These are phyloP conservation scores for Erebia ligea DNA, from an alignment of 2,888 invertebrate genomes.

Conservation along the genomic window DNA sequence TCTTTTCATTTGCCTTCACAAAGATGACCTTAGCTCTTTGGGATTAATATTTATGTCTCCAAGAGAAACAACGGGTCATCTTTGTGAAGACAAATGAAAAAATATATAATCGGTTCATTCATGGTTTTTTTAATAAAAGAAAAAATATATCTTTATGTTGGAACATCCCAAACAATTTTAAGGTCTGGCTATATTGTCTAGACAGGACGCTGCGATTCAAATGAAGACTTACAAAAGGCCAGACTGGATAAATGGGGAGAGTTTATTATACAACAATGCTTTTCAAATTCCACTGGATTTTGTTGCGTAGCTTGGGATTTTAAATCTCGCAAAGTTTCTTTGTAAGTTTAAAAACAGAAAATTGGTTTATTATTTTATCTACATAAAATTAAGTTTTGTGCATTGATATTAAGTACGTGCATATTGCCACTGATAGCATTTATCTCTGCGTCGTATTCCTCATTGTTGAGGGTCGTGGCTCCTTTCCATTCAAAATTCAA, in stretches of 20 bases:
- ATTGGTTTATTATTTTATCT: not conserved
- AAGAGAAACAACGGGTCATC: too few species aligned
- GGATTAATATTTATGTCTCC: too few species aligned
- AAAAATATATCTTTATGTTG: not conserved
- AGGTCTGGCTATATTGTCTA: conserved; percentile 13
- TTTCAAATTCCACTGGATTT: not conserved
- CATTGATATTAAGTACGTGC: not conserved
- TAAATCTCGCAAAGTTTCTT: not conserved
- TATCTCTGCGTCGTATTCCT: too few species aligned
- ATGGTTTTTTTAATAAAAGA: not conserved
- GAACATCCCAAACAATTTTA: not conserved
- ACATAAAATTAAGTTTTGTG: not conserved
- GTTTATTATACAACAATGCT: conserved; percentile 13
- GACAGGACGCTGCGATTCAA: conserved; percentile 12
- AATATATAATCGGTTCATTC: not conserved
- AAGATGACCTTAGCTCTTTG: too few species aligned
- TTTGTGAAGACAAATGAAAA: not conserved
- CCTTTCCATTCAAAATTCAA: too few species aligned
- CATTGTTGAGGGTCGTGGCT: too few species aligned
- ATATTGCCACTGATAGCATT: too few species aligned
- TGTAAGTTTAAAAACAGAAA: not conserved
- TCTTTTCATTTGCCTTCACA: not conserved
- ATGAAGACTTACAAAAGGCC: conserved; percentile 12
- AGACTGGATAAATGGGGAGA: conserved; percentile 1
- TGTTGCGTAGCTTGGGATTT: not conserved